phyloP scores from a whole-genome alignment of 2,113 vertebrate genomes.

The Natator depressus region DNA sequence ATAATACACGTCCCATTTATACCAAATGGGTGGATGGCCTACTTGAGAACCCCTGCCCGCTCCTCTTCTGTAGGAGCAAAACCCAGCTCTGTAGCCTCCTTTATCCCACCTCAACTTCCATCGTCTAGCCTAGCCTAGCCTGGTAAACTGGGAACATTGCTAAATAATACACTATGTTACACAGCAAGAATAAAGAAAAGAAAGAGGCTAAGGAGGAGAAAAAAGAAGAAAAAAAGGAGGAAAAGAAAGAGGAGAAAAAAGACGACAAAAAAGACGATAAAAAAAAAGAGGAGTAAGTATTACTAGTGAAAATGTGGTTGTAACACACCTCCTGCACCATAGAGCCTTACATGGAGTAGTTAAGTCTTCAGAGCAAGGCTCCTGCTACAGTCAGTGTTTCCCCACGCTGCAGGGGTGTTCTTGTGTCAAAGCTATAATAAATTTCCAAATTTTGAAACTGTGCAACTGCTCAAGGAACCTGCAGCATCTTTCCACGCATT shows the following conservation, averaged over 20 bases:
- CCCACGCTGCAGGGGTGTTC: background rate
- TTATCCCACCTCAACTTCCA: background rate
- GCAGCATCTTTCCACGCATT: background rate
- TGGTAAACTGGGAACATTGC: background rate
- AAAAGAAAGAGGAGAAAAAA: conserved; percentile 81
- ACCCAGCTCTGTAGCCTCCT: background rate
- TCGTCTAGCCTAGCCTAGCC: background rate
- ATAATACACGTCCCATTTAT: background rate
- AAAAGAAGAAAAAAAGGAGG: conserved; percentile 76
- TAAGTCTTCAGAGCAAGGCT: background rate
- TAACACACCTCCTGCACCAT: background rate
- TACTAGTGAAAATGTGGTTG: background rate
- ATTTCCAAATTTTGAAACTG: background rate
- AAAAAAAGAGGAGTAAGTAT: conserved; percentile 81
- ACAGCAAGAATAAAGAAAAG: conserved; percentile 89
- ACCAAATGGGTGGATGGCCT: background rate
- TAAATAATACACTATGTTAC: conserved; percentile 67
- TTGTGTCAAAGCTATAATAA: background rate
- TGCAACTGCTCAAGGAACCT: background rate
- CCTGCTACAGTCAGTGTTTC: rapidly evolving
- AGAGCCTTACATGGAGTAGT: background rate
- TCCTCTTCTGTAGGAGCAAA: background rate
- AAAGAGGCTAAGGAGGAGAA: conserved; percentile 77
- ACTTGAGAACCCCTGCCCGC: background rate
- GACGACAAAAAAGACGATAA: conserved; percentile 83